These are phyloP conservation scores for Gryllus bimaculatus DNA, from an alignment of 1,140 invertebrate genomes.

Conservation along the genomic window DNA sequence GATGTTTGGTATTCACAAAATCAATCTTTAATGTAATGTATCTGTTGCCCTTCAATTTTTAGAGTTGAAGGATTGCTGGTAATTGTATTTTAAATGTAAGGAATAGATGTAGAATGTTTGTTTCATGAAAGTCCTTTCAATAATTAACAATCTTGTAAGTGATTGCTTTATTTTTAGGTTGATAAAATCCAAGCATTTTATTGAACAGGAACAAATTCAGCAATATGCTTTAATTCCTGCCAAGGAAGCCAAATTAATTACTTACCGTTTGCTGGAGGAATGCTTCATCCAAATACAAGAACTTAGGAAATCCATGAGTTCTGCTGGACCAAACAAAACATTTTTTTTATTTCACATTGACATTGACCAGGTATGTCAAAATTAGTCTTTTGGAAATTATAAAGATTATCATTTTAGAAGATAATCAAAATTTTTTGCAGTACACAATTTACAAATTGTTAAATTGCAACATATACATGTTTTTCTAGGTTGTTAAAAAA, in stretches of 20 bases:
- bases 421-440: not conserved
- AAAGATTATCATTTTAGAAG: not conserved
- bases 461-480: not conserved
- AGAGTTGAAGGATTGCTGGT: not conserved
- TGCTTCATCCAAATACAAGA: slow-evolving; percentile 69
- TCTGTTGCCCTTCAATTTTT: not conserved
- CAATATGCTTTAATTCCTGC: slow-evolving; percentile 78
- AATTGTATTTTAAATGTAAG: not conserved
- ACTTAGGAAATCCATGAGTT: slow-evolving; percentile 47
- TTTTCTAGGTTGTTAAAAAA: slow-evolving; percentile 56
- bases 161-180: slow-evolving; percentile 44
- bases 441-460: not conserved
- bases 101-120: not conserved
- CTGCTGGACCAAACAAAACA: slow-evolving; percentile 51
- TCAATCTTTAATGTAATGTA: not conserved
- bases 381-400: slow-evolving; percentile 2
- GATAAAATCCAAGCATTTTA: slow-evolving; percentile 61
- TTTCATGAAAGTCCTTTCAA: not conserved
- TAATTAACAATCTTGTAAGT: slow-evolving; percentile 17
- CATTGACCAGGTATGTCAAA: slow-evolving; percentile 31
- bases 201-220: slow-evolving; percentile 82
- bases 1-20: too few species aligned
- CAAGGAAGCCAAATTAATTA: slow-evolving; percentile 76
- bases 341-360: slow-evolving; percentile 70
- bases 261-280: slow-evolving; percentile 71